A percentile compares a stretch with the other conserved stretches of the same genome.
Evolutionary conservation across 1,140 invertebrate genomes (phyloP).

Genomic region (Orchesella cincta): DNA sequence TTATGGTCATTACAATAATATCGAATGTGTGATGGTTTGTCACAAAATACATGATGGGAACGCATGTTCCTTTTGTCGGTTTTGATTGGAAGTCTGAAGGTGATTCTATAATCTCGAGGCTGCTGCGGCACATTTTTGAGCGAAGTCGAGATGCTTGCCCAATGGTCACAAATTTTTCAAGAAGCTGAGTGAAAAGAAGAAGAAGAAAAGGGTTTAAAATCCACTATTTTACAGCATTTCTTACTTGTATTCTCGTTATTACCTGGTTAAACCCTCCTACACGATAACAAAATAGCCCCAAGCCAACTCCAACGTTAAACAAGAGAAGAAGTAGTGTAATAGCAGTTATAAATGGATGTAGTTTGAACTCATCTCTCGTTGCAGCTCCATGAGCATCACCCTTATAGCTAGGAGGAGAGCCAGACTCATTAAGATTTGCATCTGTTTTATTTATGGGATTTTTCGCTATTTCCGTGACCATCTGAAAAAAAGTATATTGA

Average conservation of each 20-base stretch:
- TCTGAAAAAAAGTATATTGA: too few relatives aligned
- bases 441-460: too few relatives aligned
- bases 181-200: too few relatives aligned
- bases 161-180: too few relatives aligned
- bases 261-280: neutral
- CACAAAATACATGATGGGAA: neutral
- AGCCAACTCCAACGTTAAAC: neutral
- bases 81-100: neutral
- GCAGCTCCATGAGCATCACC: too few relatives aligned
- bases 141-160: too few relatives aligned
- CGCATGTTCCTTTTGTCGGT: neutral
- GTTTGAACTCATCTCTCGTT: neutral
- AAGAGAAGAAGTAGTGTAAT: neutral
- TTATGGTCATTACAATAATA: neutral
- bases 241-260: too few relatives aligned
- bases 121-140: too few relatives aligned
- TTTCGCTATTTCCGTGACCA: neutral
- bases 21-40: conserved; percentile 12
- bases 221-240: too few relatives aligned
- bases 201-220: too few relatives aligned
- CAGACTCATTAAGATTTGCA: too few relatives aligned
- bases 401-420: too few relatives aligned
- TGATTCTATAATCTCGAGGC: neutral
- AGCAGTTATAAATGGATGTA: neutral
- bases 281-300: neutral